phyloP scores from a whole-genome alignment of 2,797 vertebrate genomes.

The Eremophila alpestris region DNA sequence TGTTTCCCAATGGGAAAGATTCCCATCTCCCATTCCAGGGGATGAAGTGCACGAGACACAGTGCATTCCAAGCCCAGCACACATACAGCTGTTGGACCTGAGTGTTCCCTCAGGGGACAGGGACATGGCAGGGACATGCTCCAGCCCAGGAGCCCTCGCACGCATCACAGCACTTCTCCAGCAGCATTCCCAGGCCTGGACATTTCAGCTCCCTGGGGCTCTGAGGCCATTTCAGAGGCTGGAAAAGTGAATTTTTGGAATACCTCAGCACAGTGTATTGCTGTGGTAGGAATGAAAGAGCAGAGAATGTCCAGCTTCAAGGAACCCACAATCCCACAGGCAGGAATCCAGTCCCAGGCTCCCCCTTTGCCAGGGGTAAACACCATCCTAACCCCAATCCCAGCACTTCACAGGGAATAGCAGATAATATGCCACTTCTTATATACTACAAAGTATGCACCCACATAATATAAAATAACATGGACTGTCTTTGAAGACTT shows the following conservation, averaged over 20 bases:
- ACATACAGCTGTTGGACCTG: background rate
- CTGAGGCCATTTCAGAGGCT: background rate
- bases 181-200: background rate
- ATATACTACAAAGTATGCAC: background rate
- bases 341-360: background rate
- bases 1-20: background rate
- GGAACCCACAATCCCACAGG: background rate
- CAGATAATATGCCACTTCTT: background rate
- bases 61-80: background rate
- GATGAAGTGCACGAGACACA: background rate
- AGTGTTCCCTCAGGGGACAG: background rate
- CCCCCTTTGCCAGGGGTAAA: background rate
- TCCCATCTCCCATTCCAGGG: background rate
- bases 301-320: background rate
- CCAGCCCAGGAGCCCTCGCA: background rate
- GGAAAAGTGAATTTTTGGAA: background rate
- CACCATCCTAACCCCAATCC: background rate
- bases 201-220: background rate
- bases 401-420: background rate
- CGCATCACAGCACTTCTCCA: background rate
- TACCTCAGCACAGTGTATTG: background rate
- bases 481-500: background rate
- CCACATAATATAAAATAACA: background rate
- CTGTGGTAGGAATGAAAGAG: background rate
- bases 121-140: background rate